Evolutionary conservation across 2,797 vertebrate species (phyloP).

Genomic region (Microchirus variegatus): DNA sequence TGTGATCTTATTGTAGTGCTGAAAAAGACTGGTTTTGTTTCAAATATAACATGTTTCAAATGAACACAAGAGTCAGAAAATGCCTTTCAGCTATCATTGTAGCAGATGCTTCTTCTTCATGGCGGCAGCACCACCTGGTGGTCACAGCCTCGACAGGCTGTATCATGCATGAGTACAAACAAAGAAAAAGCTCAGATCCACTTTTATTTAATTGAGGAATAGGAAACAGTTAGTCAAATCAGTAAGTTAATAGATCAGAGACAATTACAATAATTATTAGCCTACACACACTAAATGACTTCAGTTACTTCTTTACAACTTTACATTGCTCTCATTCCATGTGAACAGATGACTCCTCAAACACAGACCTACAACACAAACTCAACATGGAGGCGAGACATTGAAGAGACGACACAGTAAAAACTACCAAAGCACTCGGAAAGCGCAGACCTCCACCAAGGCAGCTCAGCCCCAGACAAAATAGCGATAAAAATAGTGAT

Average conservation of each 20-base stretch:
- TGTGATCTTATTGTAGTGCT: too few species aligned
- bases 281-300: not conserved
- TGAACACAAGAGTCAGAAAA: too few species aligned
- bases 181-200: not conserved
- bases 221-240: not conserved
- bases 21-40: too few species aligned
- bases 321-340: not conserved
- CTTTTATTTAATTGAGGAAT: constrained; percentile 11
- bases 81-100: too few species aligned
- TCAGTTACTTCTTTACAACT: too few species aligned
- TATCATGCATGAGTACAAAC: not conserved
- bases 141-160: not conserved
- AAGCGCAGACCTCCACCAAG: too few species aligned
- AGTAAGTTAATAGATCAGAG: constrained; percentile 10
- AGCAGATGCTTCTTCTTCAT: too few species aligned
- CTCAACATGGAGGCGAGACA: not conserved
- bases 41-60: too few species aligned
- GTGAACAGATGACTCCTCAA: not conserved
- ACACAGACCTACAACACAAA: not conserved
- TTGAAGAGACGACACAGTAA: not conserved
- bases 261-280: constrained; percentile 8
- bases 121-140: constrained; percentile 3
- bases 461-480: too few species aligned
- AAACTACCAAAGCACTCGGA: too few species aligned
- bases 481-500: too few species aligned